Evolutionary conservation across 1,140 invertebrate species (phyloP).

Genomic region (Psilanteris sp.): DNA sequence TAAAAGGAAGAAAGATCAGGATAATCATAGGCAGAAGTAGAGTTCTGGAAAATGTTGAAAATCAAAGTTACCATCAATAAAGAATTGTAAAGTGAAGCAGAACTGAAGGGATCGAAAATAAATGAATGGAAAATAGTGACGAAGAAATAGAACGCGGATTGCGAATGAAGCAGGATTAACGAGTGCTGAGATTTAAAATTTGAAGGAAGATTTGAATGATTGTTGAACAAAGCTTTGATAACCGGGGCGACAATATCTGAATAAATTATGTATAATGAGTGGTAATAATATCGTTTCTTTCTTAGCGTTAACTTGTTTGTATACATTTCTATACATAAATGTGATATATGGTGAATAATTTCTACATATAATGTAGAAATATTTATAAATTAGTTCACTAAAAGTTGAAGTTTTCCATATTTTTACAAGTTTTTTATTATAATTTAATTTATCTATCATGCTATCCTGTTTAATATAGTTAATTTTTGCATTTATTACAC

Average conservation of each 20-base stretch:
- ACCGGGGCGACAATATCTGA: constrained; percentile 36
- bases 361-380: too few relatives aligned
- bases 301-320: too few relatives aligned
- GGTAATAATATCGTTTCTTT: constrained; percentile 11
- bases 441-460: too few relatives aligned
- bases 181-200: constrained; percentile 44
- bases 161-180: constrained; percentile 63
- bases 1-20: constrained; percentile 25
- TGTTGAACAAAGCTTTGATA: constrained; percentile 44
- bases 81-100: constrained; percentile 9
- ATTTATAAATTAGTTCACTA: too few relatives aligned
- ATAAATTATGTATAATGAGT: constrained; percentile 52
- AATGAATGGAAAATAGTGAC: constrained; percentile 5
- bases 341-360: too few relatives aligned
- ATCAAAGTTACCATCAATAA: constrained; percentile 57
- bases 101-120: constrained; percentile 19
- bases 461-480: too few relatives aligned
- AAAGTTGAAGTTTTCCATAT: too few relatives aligned
- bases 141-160: constrained; percentile 26
- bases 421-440: too few relatives aligned
- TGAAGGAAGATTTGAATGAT: constrained; percentile 47
- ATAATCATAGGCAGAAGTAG: constrained; percentile 28
- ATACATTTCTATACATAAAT: too few relatives aligned
- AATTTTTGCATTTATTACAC: too few relatives aligned
- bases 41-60: constrained; percentile 46